Evolutionary conservation across 2,797 vertebrate species (phyloP).

Genomic region (Phoeniculus purpureus): DNA sequence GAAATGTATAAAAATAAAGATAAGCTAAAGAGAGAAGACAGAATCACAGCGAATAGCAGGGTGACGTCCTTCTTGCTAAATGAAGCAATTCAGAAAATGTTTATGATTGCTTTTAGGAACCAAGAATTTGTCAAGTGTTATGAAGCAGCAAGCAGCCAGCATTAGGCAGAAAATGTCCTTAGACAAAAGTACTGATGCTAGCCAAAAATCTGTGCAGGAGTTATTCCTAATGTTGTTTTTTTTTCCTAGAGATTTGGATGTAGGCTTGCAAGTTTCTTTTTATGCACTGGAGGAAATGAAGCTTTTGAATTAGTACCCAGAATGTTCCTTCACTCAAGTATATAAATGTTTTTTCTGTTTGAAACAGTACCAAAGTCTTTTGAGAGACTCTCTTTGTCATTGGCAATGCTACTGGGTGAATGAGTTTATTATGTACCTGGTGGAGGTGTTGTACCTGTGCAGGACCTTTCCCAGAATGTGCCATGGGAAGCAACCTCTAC

Average conservation of each 20-base stretch:
- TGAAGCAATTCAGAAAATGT: conserved; percentile 68
- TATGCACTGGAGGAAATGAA: not conserved
- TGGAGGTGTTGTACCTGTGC: not conserved
- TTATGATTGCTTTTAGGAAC: conserved; percentile 71
- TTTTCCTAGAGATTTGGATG: not conserved
- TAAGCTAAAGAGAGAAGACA: conserved; percentile 28
- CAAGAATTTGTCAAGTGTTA: conserved; percentile 72
- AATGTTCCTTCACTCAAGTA: conserved; percentile 50
- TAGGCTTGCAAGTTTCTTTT: conserved; percentile 49
- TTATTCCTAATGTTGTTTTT: conserved; percentile 17
- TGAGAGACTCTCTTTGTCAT: not conserved
- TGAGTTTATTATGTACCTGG: not conserved
- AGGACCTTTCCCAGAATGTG: not conserved
- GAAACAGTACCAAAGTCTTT: not conserved
- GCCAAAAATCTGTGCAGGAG: conserved; percentile 68
- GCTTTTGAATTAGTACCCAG: conserved; percentile 48
- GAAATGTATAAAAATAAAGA: conserved; percentile 53
- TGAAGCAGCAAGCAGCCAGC: conserved; percentile 60
- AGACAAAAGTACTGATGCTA: conserved; percentile 31
- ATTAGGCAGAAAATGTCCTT: conserved; percentile 59
- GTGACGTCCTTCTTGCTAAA: conserved; percentile 62
- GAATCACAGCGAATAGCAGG: not conserved
- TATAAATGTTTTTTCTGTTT: conserved; percentile 25
- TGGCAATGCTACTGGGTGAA: not conserved
- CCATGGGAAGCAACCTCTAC: not conserved